A percentile compares a stretch with the other conserved stretches of the same genome.
Evolutionary conservation across 1,140 invertebrate genomes (phyloP).

Genomic region (Pseudomyrmex concolor): DNA sequence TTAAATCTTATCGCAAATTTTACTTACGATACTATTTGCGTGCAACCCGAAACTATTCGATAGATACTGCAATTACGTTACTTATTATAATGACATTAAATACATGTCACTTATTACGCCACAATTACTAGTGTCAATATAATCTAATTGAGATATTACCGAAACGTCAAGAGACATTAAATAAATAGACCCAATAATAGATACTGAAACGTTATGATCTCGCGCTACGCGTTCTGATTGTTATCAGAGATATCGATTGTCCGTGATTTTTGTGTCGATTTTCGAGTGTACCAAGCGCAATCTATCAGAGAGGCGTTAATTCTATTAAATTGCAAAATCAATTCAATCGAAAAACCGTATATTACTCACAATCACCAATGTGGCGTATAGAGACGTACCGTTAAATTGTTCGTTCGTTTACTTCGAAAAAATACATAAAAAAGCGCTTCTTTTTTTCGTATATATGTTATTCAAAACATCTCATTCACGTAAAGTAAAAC

Average conservation of each 20-base stretch:
- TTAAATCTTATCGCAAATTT: not conserved
- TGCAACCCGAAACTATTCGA: no score
- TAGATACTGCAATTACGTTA: not conserved
- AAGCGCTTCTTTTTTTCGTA: no score
- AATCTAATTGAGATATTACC: not conserved
- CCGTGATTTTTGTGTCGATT: not conserved
- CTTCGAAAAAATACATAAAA: no score
- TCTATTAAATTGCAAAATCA: slow-evolving; percentile 1
- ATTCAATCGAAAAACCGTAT: not conserved
- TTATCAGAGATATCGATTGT: slow-evolving; percentile 30
- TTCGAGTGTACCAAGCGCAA: not conserved
- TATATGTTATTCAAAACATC: no score
- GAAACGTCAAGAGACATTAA: slow-evolving; percentile 24
- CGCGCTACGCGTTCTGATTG: no score
- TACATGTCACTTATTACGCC: not conserved
- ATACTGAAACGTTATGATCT: slow-evolving; percentile 18
- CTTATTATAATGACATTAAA: slow-evolving; percentile 13
- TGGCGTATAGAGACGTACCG: not conserved
- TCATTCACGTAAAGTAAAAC: no score
- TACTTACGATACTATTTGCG: not conserved
- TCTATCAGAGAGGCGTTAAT: not conserved
- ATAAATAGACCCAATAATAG: slow-evolving; percentile 8
- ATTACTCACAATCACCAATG: not conserved
- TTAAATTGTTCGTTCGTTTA: no score
- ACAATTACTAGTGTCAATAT: not conserved